phyloP scores from a whole-genome alignment of 2,888 invertebrate species.

The Pycnomerus fuliginosus region DNA sequence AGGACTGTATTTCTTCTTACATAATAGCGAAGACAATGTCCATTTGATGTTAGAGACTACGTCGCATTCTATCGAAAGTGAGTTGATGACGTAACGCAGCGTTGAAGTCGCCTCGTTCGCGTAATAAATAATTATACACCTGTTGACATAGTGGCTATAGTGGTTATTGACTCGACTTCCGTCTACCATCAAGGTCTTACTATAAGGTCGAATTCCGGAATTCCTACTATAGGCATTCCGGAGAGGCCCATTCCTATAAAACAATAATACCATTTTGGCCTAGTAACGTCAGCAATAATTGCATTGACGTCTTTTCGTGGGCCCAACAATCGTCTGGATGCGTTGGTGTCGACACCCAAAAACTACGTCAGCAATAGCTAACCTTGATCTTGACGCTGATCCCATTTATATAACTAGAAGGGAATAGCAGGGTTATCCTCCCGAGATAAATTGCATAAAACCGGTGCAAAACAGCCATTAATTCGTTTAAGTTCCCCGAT shows the following conservation, averaged over 20 bases:
- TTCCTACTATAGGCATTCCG: too few relatives aligned
- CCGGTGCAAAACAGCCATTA: constrained; percentile 3
- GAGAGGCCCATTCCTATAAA: too few relatives aligned
- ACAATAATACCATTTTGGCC: too few relatives aligned
- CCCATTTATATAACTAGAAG: constrained; percentile 2
- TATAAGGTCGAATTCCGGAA: constrained; percentile 11
- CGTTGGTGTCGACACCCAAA: background rate
- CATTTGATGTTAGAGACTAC: constrained; percentile 6
- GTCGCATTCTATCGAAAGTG: constrained; percentile 20
- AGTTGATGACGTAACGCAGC: constrained; percentile 19
- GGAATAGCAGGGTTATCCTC: constrained; percentile 3
- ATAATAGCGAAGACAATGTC: constrained; percentile 4
- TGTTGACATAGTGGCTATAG: constrained; percentile 14
- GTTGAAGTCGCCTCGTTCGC: constrained; percentile 16
- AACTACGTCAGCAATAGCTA: constrained; percentile 1
- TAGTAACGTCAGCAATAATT: too few relatives aligned
- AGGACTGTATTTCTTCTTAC: too few relatives aligned
- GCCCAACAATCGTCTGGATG: constrained; percentile 6
- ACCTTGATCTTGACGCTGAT: constrained; percentile 7
- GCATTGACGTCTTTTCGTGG: too few relatives aligned
- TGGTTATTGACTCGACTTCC: constrained; percentile 18
- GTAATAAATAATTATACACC: constrained; percentile 22
- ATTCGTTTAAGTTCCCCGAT: background rate
- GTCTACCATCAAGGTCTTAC: constrained; percentile 14
- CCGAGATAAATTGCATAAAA: constrained; percentile 13